A percentile compares a stretch with the other conserved stretches of the same genome.
These are phyloP conservation scores for Daboia siamensis DNA, from an alignment of 2,113 vertebrate genomes.

Conservation along the genomic window DNA sequence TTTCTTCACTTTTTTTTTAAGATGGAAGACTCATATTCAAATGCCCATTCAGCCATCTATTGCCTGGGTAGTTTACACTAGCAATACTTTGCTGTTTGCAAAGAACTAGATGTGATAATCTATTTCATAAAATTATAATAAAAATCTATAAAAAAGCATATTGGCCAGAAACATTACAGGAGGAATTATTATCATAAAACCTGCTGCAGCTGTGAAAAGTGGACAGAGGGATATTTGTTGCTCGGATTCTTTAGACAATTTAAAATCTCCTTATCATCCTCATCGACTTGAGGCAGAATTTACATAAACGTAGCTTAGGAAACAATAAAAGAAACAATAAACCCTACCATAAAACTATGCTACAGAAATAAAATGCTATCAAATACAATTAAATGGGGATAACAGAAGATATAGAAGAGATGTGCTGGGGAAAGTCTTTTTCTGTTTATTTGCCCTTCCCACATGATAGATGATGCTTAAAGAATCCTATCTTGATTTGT, in stretches of 20 bases:
- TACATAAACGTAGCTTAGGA: not conserved
- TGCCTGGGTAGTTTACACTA: not conserved
- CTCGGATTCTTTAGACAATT: not conserved
- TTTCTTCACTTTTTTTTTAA: not conserved
- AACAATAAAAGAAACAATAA: slow-evolving; percentile 5
- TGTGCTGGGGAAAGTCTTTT: not conserved
- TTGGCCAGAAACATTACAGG: not conserved
- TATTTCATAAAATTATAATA: slow-evolving; percentile 5
- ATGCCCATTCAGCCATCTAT: not conserved
- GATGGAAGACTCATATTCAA: not conserved
- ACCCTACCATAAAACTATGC: not conserved
- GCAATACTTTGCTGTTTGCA: not conserved
- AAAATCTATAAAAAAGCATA: slow-evolving; percentile 5
- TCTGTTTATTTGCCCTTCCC: not conserved
- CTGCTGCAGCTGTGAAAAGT: not conserved
- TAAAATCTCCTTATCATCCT: not conserved
- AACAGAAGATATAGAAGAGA: not conserved
- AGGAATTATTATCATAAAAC: not conserved
- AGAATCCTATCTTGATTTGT: not conserved
- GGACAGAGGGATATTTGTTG: not conserved
- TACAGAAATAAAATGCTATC: not conserved
- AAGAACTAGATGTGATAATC: not conserved
- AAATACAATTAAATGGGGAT: not conserved
- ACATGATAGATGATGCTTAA: not conserved
- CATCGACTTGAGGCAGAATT: not conserved